Conservation (phyloP, 2,797 vertebrate species). For the Pangasius djambal region DNA sequence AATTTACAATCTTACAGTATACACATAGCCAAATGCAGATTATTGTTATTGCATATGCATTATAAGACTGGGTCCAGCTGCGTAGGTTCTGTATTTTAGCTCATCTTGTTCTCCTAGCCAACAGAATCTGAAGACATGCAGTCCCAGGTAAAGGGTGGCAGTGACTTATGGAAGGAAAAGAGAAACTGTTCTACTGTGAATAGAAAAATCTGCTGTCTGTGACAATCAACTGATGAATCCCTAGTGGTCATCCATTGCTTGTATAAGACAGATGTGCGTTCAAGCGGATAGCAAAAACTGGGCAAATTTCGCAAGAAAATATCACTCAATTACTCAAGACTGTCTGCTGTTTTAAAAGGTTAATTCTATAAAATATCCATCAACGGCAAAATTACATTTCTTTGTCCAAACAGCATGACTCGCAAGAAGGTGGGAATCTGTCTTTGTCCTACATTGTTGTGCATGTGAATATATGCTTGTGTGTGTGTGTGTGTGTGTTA, state of each 20-base stretch:
- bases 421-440: not conserved
- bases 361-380: conserved; percentile 50
- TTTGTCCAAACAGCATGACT: conserved; percentile 46
- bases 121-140: not conserved
- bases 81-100: not conserved
- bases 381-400: conserved; percentile 43
- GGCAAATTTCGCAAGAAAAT: conserved; percentile 28
- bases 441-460: not conserved
- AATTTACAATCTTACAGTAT: not conserved
- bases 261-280: not conserved
- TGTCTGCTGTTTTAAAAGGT: conserved; percentile 44
- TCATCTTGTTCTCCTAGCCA: not conserved
- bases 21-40: not conserved
- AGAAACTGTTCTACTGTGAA: not conserved
- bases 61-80: not conserved
- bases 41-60: not conserved
- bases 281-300: conserved; percentile 6
- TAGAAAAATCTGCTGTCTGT: not conserved
- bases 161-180: not conserved
- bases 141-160: not conserved
- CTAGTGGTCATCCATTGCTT: not conserved
- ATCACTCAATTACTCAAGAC: conserved; percentile 23
- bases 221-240: not conserved
- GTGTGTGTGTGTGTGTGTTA: not conserved
- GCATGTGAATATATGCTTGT: not conserved